A percentile compares a stretch with the other conserved stretches of the same genome.
These are phyloP conservation scores for Simalia tracyae DNA, from an alignment of 2,797 vertebrate species.

Conservation along the genomic window DNA sequence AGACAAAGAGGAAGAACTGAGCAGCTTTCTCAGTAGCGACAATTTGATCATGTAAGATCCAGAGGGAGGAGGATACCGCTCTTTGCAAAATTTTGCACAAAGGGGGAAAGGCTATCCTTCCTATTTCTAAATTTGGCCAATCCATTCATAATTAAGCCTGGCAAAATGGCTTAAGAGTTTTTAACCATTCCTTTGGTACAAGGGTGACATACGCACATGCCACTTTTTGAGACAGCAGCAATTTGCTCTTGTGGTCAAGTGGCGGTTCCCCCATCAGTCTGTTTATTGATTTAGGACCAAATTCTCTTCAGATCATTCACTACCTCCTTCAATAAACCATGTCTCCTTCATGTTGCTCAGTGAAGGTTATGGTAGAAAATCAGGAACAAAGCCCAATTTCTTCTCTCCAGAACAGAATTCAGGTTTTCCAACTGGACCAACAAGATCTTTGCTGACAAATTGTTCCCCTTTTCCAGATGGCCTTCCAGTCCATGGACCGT, in stretches of 20 bases:
- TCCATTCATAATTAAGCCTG: constrained; percentile 49
- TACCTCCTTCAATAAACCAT: not conserved
- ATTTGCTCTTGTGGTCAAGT: constrained; percentile 47
- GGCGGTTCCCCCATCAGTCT: constrained; percentile 39
- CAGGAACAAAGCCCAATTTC: constrained; percentile 21
- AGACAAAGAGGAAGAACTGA: constrained; percentile 36
- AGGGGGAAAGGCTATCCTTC: constrained; percentile 36
- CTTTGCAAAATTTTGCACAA: constrained; percentile 14
- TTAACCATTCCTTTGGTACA: constrained; percentile 15
- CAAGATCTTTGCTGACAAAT: constrained; percentile 28
- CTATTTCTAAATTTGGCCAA: constrained; percentile 56
- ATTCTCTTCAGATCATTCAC: constrained; percentile 31
- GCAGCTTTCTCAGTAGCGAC: constrained; percentile 14
- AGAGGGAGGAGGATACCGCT: constrained; percentile 41
- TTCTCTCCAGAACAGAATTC: constrained; percentile 22
- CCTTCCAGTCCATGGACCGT: not conserved
- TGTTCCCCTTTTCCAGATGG: not conserved
- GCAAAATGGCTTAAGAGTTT: constrained; percentile 41
- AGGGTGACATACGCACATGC: constrained; percentile 34
- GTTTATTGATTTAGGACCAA: not conserved
- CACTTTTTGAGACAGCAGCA: constrained; percentile 34
- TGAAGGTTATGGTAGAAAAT: constrained; percentile 5
- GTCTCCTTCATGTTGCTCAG: constrained; percentile 31
- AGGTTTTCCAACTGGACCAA: constrained; percentile 13
- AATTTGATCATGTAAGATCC: constrained; percentile 20